Conservation (phyloP, 2,113 vertebrate genomes). For the Halichoeres trimaculatus region DNA sequence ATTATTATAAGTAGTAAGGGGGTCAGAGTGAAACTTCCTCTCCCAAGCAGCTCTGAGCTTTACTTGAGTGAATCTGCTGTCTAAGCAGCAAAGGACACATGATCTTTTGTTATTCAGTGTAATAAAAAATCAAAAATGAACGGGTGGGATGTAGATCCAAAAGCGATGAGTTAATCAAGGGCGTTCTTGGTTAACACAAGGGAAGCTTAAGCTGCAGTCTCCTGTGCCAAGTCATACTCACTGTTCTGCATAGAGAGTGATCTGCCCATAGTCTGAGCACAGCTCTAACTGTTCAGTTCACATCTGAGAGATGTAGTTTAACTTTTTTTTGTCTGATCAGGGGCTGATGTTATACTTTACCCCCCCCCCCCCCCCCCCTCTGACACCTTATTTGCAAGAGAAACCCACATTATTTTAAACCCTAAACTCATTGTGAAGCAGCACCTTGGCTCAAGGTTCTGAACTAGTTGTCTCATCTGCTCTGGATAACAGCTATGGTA, state of each 20-base stretch:
- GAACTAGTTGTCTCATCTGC: constrained; percentile 18
- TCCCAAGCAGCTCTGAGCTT: constrained; percentile 28
- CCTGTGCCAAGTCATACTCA: constrained; percentile 35
- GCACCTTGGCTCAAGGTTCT: constrained; percentile 29
- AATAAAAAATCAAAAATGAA: constrained; percentile 37
- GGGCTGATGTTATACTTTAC: constrained; percentile 55
- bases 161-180: constrained; percentile 61
- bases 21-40: constrained; percentile 18
- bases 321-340: constrained; percentile 45
- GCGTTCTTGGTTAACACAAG: constrained; percentile 44
- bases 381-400: constrained; percentile 41
- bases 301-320: constrained; percentile 45
- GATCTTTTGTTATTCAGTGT: constrained; percentile 32
- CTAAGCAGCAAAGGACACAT: constrained; percentile 18
- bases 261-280: neutral
- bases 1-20: constrained; percentile 6
- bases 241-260: constrained; percentile 27
- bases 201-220: constrained; percentile 46
- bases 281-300: constrained; percentile 33
- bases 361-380: constrained; percentile 47
- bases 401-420: constrained; percentile 41
- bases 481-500: constrained; percentile 42
- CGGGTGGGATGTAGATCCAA: constrained; percentile 18
- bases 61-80: constrained; percentile 17
- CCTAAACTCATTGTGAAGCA: constrained; percentile 61